Evolutionary conservation across 2,113 vertebrate genomes (phyloP).

Genomic region (Lepidothrix coronata): DNA sequence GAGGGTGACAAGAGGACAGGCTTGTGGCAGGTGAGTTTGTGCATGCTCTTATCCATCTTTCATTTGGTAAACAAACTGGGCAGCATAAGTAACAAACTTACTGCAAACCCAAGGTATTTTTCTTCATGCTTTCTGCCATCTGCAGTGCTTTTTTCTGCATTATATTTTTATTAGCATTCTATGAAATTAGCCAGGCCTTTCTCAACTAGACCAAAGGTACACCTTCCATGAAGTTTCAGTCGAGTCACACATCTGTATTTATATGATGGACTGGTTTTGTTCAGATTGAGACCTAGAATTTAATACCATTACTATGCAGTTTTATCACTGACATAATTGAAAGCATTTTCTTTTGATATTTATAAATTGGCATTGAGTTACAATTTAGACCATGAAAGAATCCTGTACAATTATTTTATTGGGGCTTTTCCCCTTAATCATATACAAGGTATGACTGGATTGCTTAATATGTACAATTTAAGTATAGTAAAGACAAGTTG

Average conservation of each 20-base stretch:
- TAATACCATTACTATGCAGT: not conserved
- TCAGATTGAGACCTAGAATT: not conserved
- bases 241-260: not conserved
- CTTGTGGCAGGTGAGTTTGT: slow-evolving; percentile 49
- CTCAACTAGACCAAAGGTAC: not conserved
- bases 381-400: not conserved
- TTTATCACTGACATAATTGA: not conserved
- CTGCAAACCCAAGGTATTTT: not conserved
- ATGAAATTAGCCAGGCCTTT: not conserved
- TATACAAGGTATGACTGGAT: not conserved
- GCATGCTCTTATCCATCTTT: not conserved
- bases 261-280: not conserved
- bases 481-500: not conserved
- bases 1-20: not conserved
- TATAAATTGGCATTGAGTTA: not conserved
- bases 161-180: not conserved
- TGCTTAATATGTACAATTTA: not conserved
- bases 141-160: not conserved
- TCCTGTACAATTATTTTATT: not conserved
- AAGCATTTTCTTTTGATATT: not conserved
- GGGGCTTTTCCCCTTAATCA: not conserved
- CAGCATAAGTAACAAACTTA: not conserved
- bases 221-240: not conserved
- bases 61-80: not conserved
- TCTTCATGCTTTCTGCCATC: not conserved